Conservation (phyloP, 2,113 vertebrate species). For the Prionailurus bengalensis region DNA sequence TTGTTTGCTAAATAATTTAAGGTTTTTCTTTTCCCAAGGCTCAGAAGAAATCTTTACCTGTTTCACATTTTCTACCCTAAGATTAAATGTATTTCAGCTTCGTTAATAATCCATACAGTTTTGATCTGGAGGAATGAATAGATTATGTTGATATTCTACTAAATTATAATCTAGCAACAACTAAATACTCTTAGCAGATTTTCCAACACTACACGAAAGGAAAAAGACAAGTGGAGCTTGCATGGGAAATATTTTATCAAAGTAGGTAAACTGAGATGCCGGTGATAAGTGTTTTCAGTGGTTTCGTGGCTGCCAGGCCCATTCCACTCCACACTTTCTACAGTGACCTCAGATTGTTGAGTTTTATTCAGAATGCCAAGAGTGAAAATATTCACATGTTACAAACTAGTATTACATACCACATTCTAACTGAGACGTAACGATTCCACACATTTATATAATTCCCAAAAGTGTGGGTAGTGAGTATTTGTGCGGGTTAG, state of each 20-base stretch:
- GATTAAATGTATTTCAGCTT: background rate
- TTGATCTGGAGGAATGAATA: background rate
- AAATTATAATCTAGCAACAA: background rate
- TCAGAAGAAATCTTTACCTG: background rate
- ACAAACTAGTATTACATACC: background rate
- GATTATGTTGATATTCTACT: background rate
- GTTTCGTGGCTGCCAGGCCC: background rate
- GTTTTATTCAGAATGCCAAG: background rate
- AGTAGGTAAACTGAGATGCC: background rate
- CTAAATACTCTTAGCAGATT: background rate
- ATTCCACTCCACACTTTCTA: background rate
- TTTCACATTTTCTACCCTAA: background rate
- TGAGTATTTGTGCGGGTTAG: background rate
- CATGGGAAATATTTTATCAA: background rate
- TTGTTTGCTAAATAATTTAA: background rate
- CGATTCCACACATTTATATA: background rate
- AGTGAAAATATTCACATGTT: background rate
- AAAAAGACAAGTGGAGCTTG: background rate
- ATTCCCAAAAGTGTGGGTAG: background rate
- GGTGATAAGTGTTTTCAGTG: accelerated
- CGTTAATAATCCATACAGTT: background rate
- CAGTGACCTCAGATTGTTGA: background rate
- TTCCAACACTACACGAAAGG: background rate
- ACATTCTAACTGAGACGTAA: background rate
- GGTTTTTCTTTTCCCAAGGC: background rate